Conservation (phyloP, 2,888 invertebrate genomes). For the Meghimatium bilineatum region DNA sequence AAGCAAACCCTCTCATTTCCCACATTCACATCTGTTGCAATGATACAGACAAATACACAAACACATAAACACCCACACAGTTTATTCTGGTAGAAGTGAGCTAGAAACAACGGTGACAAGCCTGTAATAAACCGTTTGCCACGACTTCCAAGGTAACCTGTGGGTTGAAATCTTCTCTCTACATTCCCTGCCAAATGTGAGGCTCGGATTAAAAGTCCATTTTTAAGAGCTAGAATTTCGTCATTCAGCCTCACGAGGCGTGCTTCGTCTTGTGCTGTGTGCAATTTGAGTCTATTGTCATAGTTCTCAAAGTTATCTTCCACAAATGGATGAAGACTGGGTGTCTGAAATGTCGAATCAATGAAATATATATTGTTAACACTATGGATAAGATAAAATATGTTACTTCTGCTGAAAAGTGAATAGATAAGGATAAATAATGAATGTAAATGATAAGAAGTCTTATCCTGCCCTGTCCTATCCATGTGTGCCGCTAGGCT, state of each 20-base stretch:
- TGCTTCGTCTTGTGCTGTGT: neutral
- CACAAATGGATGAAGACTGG: neutral
- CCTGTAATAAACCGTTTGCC: conserved; percentile 34
- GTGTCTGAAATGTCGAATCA: neutral
- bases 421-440: too few relatives aligned
- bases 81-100: neutral
- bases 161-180: conserved; percentile 37
- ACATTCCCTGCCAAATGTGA: neutral
- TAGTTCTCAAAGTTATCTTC: neutral
- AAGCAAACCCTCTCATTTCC: neutral
- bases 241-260: neutral
- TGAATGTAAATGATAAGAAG: too few relatives aligned
- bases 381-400: too few relatives aligned
- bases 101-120: neutral
- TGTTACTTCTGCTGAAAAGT: too few relatives aligned
- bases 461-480: too few relatives aligned
- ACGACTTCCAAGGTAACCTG: conserved; percentile 42
- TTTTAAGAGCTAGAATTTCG: neutral
- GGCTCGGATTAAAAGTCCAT: neutral
- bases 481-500: too few relatives aligned
- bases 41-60: neutral
- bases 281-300: neutral
- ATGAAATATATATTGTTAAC: too few relatives aligned
- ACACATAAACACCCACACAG: neutral
- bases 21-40: neutral